Evolutionary conservation across 2,797 vertebrate species (phyloP).

Genomic region (Sebastes miniatus): DNA sequence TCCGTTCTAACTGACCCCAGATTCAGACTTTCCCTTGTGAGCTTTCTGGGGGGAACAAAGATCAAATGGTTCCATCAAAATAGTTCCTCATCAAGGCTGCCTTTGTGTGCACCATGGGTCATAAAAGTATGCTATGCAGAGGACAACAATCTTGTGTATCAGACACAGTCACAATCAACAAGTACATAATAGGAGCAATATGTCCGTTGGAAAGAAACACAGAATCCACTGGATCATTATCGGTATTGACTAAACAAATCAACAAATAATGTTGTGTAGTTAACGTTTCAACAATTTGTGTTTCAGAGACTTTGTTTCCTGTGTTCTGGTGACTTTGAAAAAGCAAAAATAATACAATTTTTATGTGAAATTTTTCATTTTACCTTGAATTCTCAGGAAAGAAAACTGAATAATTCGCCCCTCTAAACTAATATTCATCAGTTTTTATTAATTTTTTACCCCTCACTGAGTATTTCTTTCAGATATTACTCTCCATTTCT

Average conservation of each 20-base stretch:
- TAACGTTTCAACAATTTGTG: no score
- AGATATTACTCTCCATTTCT: no score
- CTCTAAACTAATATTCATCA: no score
- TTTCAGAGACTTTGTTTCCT: no score
- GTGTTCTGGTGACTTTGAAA: no score
- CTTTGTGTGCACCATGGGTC: not conserved
- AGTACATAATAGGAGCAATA: not conserved
- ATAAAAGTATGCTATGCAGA: not conserved
- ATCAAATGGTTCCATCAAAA: not conserved
- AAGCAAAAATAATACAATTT: accelerated
- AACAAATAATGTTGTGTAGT: no score
- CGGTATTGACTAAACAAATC: not conserved
- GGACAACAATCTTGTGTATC: not conserved
- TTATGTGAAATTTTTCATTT: no score
- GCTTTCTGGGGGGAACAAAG: not conserved
- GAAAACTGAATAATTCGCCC: no score
- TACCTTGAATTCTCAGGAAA: no score
- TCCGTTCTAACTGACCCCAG: not conserved
- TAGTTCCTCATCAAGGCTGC: not conserved
- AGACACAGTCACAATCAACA: not conserved
- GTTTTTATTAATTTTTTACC: no score
- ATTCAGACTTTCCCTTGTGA: not conserved
- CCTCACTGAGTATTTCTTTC: no score
- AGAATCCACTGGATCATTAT: not conserved
- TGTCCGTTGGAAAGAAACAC: not conserved